These are phyloP conservation scores for Trachelus tabidus DNA, from an alignment of 2,888 invertebrate species.

Conservation along the genomic window DNA sequence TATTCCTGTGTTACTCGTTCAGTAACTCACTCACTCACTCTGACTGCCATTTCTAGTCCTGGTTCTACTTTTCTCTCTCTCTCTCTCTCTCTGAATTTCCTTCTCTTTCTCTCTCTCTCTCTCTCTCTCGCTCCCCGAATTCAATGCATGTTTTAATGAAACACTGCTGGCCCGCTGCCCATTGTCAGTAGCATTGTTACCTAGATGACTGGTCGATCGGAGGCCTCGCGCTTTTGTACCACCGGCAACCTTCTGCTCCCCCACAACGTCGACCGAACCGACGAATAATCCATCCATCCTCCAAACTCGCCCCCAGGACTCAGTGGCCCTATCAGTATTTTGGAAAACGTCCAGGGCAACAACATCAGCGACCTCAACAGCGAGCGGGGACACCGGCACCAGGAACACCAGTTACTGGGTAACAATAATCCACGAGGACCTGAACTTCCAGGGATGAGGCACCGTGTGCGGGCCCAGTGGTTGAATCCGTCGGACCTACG, in stretches of 20 bases:
- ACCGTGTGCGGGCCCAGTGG: too few relatives aligned
- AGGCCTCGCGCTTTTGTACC: slow-evolving; percentile 54
- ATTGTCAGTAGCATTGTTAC: slow-evolving; percentile 59
- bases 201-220: slow-evolving; percentile 60
- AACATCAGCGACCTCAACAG: slow-evolving; percentile 11
- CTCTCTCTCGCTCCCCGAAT: slow-evolving; percentile 41
- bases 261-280: slow-evolving; percentile 26
- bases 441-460: too few relatives aligned
- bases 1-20: slow-evolving; percentile 1
- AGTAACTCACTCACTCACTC: slow-evolving; percentile 7
- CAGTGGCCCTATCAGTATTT: slow-evolving; percentile 41
- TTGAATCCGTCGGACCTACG: too few relatives aligned
- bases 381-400: too few relatives aligned
- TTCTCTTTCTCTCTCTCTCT: slow-evolving; percentile 8
- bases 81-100: slow-evolving; percentile 24
- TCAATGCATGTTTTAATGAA: slow-evolving; percentile 65
- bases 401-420: too few relatives aligned
- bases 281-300: slow-evolving; percentile 24
- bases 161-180: slow-evolving; percentile 62
- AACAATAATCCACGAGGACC: too few relatives aligned
- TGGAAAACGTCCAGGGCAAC: slow-evolving; percentile 57
- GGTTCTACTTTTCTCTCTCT: slow-evolving; percentile 11
- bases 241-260: slow-evolving; percentile 26
- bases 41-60: background rate
- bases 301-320: slow-evolving; percentile 25